These are phyloP conservation scores for Muntiacus muntjak DNA, from an alignment of 2,113 vertebrate species.

Conservation along the genomic window DNA sequence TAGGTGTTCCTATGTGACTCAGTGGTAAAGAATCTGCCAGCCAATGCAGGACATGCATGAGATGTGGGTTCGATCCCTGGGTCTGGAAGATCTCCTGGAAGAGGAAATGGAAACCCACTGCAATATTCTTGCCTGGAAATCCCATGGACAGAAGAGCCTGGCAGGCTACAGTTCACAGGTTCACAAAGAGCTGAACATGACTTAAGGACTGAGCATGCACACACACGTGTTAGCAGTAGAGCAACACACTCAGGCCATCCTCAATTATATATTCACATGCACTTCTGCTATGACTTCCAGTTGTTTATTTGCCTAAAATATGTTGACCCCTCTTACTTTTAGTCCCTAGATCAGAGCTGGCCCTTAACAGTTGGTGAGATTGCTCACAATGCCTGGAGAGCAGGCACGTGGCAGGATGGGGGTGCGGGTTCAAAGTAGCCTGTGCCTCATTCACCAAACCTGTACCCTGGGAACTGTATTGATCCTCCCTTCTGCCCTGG, in stretches of 20 bases:
- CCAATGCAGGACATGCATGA: background rate
- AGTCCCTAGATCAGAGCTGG: background rate
- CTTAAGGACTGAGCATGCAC: background rate
- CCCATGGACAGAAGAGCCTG: background rate
- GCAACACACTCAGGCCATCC: background rate
- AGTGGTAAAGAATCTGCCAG: background rate
- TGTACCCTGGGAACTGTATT: background rate
- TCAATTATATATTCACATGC: too few relatives aligned
- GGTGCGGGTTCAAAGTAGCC: background rate
- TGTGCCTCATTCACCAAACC: too few relatives aligned
- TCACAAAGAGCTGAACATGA: background rate
- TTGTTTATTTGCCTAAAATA: background rate
- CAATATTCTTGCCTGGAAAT: background rate
- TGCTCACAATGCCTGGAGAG: background rate
- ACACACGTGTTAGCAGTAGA: background rate
- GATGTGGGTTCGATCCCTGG: background rate
- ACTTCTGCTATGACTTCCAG: background rate
- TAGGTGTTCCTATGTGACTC: background rate
- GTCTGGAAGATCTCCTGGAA: background rate
- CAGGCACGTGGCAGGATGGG: rapidly evolving
- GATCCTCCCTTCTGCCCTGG: background rate
- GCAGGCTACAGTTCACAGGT: background rate
- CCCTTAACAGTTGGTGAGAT: background rate
- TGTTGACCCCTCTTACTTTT: background rate
- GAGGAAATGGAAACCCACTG: background rate